A percentile compares a stretch with the other conserved stretches of the same genome.
phyloP scores from a whole-genome alignment of 1,140 invertebrate species.

The Rhagoletis zephyria region DNA sequence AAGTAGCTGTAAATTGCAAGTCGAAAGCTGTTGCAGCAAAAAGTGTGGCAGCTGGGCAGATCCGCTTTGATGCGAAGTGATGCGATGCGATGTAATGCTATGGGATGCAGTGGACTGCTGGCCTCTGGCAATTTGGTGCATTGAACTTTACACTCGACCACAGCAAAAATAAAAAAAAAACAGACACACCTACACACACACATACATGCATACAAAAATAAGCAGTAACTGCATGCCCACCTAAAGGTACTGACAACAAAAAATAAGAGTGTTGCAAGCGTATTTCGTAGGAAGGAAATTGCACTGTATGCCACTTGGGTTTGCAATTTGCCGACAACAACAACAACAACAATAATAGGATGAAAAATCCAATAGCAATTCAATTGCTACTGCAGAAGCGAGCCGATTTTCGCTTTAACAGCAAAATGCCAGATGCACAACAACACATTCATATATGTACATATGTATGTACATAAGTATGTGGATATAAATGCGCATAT shows the following conservation, averaged over 20 bases:
- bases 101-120: slow-evolving; percentile 8
- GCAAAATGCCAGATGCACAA: background rate
- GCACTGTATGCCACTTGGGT: slow-evolving; percentile 24
- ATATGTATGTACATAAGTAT: background rate
- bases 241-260: background rate
- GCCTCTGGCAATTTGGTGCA: slow-evolving; percentile 44
- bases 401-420: background rate
- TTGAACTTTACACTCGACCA: slow-evolving; percentile 45
- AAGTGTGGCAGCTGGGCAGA: slow-evolving; percentile 48
- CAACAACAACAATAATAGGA: background rate
- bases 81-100: slow-evolving; percentile 4
- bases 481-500: background rate
- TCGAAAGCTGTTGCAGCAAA: background rate
- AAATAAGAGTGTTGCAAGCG: slow-evolving; percentile 7
- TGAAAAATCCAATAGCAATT: background rate
- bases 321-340: slow-evolving; percentile 12
- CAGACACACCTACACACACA: background rate
- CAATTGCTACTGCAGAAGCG: slow-evolving; percentile 31
- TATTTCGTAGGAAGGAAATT: slow-evolving; percentile 27
- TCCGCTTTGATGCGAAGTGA: slow-evolving; percentile 32
- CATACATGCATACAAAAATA: background rate
- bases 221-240: background rate
- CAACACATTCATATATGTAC: no score
- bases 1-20: slow-evolving; percentile 43
- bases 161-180: background rate